A percentile compares a stretch with the other conserved stretches of the same genome.
phyloP scores from a whole-genome alignment of 1,140 invertebrate genomes.

The Drosophila pallidifrons region DNA sequence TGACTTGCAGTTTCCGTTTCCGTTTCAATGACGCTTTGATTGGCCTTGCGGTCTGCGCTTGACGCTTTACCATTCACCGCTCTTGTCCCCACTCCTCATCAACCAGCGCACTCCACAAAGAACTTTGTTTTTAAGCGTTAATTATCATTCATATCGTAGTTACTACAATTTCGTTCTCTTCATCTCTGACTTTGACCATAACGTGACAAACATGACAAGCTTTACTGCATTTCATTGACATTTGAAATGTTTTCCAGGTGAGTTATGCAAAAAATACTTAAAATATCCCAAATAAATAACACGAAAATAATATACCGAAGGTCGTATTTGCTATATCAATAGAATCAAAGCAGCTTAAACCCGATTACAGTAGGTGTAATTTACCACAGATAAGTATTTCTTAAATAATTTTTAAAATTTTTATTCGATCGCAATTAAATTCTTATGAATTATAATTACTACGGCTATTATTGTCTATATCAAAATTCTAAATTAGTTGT shows the following conservation, averaged over 20 bases:
- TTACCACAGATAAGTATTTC: too few species aligned
- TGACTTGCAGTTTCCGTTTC: conserved; percentile 82
- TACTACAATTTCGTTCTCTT: not conserved
- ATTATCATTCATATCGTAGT: conserved; percentile 56
- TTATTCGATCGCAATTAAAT: too few species aligned
- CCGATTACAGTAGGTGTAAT: too few species aligned
- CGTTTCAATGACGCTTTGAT: conserved; percentile 82
- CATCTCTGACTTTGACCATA: not conserved
- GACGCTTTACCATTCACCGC: conserved; percentile 16
- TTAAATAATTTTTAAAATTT: too few species aligned
- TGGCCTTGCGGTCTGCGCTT: conserved; percentile 74
- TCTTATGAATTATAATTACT: too few species aligned
- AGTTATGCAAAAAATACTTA: not conserved
- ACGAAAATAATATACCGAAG: too few species aligned
- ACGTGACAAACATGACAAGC: conserved; percentile 50
- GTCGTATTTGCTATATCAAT: too few species aligned
- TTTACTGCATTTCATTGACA: conserved; percentile 33
- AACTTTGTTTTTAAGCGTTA: conserved; percentile 61
- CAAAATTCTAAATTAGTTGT: too few species aligned
- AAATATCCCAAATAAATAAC: too few species aligned
- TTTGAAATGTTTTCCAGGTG: conserved; percentile 14
- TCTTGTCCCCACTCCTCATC: not conserved
- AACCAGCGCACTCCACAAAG: conserved; percentile 2
- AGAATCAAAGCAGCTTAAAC: too few species aligned
- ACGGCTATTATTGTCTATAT: too few species aligned